Evolutionary conservation across 1,140 invertebrate genomes (phyloP).

Genomic region (Euwallacea fornicatus): DNA sequence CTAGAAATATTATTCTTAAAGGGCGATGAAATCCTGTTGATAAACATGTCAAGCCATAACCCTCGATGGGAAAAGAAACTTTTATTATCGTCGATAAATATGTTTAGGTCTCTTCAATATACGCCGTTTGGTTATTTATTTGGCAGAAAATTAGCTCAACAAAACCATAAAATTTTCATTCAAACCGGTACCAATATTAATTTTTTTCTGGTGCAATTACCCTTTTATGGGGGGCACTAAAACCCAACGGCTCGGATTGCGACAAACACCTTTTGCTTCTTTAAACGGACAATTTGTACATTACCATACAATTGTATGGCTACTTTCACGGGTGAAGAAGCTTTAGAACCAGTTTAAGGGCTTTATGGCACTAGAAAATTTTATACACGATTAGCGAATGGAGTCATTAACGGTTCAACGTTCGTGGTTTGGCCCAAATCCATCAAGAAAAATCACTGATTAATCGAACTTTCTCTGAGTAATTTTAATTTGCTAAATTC

Average conservation of each 20-base stretch:
- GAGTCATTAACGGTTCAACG: too few species aligned
- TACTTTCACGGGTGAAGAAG: conserved; percentile 4
- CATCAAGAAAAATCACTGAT: too few species aligned
- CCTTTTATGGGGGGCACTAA: conserved; percentile 29
- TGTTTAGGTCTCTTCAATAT: conserved; percentile 37
- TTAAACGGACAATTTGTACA: neutral
- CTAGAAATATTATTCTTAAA: conserved; percentile 29
- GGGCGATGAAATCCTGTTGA: conserved; percentile 38
- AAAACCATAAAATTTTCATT: conserved; percentile 33
- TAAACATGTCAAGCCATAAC: conserved; percentile 42
- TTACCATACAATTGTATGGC: conserved; percentile 8
- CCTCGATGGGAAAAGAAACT: conserved; percentile 40
- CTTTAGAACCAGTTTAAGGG: neutral
- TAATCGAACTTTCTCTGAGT: too few species aligned
- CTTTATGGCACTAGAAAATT: neutral
- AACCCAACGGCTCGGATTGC: conserved; percentile 25
- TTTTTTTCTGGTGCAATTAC: conserved; percentile 35
- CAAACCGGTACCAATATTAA: conserved; percentile 32
- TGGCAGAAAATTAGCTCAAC: conserved; percentile 41
- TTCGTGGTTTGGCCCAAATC: too few species aligned
- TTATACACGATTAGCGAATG: neutral
- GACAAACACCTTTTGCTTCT: conserved; percentile 1
- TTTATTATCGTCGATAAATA: conserved; percentile 42
- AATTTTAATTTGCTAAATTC: too few species aligned
- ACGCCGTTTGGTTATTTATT: conserved; percentile 39